A percentile compares a stretch with the other conserved stretches of the same genome.
Evolutionary conservation across 2,797 vertebrate species (phyloP).

Genomic region (Selene dorsalis): DNA sequence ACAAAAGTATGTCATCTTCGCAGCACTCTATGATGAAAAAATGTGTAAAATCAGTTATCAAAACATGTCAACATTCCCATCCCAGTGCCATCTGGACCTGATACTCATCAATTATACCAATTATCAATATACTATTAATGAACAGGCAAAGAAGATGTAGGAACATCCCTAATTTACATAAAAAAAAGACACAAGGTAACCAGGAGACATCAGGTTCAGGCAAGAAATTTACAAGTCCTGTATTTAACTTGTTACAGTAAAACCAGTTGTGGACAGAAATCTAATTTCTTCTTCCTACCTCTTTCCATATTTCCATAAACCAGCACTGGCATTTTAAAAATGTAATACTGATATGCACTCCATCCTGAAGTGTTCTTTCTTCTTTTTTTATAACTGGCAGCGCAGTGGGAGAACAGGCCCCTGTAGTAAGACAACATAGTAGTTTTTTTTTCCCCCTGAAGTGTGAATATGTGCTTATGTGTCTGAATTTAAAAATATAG

Average conservation of each 20-base stretch:
- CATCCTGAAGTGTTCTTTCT: conserved; percentile 5
- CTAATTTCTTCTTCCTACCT: conserved; percentile 31
- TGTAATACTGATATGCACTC: conserved; percentile 30
- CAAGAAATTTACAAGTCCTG: conserved; percentile 37
- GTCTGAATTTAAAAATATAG: conserved; percentile 11
- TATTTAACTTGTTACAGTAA: conserved; percentile 25
- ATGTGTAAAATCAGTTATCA: no score
- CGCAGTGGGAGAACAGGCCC: conserved; percentile 13
- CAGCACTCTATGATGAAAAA: no score
- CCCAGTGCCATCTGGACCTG: no score
- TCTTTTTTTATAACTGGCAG: conserved; percentile 9
- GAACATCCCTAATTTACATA: no score
- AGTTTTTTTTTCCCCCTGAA: neutral
- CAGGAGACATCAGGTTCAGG: conserved; percentile 26
- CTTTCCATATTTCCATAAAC: conserved; percentile 20
- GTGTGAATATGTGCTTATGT: conserved; percentile 3
- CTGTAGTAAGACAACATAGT: conserved; percentile 12
- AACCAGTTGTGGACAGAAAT: conserved; percentile 33
- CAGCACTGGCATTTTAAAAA: conserved; percentile 9
- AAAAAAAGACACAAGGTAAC: neutral
- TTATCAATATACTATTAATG: no score
- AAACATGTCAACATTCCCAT: no score
- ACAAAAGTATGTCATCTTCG: no score
- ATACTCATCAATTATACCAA: no score
- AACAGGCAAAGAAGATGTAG: no score